Base-by-base conservation (phyloP, 2,888 invertebrate genomes). In the Andrena flavipes region DNA sequence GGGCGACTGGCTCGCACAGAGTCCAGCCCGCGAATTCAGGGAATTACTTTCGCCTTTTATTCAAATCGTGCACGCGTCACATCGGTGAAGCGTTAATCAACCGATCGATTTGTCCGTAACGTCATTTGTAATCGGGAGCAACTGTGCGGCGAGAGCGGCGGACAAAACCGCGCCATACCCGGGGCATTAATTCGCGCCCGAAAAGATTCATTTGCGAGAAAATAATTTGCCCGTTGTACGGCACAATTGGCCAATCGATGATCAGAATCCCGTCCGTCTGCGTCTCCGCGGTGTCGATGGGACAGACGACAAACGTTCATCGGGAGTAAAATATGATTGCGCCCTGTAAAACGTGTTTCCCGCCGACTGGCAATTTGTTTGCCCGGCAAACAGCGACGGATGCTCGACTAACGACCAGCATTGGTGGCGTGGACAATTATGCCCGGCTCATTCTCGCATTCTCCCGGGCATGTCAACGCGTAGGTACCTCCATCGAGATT, bases 1-100 rank as follows among this genome's bases (percentile, higher is more conserved):
- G 64, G 16, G 10, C 77, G 65, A 77, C 73, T 60, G 67, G 54
- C 26, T 62, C 26, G 33, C 68, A 23, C 49, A 20, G 67, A 56
- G 20, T 54, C 63, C n/a, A 33, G 1, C 20, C 20, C n/a, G 48
- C 20, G 73, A 73, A 77, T 30, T 51, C 73, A 54, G 26, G 35
- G 60, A 78, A 78, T 78, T 78, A 78, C 73, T 73, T 74, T 67
- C 74, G 51, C 77, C 77, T 67, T 76, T 76, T 69, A 49, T 67
- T 76, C 79, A 29, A 65, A 70, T 76, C 65, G 49, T 30, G 16
- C n/a, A 59, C 51, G 33, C 59, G 51, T 59, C 56, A 16, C 29
- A 5, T 10, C 29, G 23, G 42, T 71, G 64, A 48, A 72, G 51
- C 72, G 77, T 72, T 78, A 80, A 80, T 80, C 80, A 76, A 69